Evolutionary conservation across 2,797 vertebrate genomes (phyloP), one percentile per base, ranked within the genome.

Genomic region (Zenarchopterus dispar): DNA sequence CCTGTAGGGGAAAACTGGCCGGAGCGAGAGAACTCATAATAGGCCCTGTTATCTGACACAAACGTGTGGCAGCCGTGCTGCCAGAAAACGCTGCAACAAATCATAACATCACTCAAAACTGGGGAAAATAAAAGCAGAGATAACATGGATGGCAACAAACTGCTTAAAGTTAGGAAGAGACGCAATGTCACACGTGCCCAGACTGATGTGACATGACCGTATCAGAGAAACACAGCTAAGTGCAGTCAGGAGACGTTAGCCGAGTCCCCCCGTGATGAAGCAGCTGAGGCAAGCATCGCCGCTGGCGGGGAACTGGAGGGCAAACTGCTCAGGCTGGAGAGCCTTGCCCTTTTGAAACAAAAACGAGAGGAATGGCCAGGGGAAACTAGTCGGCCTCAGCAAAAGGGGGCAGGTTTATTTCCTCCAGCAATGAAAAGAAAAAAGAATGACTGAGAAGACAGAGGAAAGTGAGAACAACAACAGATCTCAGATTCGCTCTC

Each of bases 181-280:
- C 92, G 93, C 95, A 93, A 95, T 95, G 96, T 97, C 96, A 94
- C 93, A 94, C 92, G 94, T 87, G 91, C 91, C 92, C 89, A 44
- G 85, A 90, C 93, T 97, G 96, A 98, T 97, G 94, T 94, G 96
- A 96, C 95, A 93, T 95, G 96, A 96, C 94, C 94, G 86, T 92
- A 93, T 95, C 92, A 94, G 94, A 95, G 94, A 95, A 95, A 96
- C 93, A 95, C 95, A 96, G 96, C 95, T 96, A 96, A 96, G 94
- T 92, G 94, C 95, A 97, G 96, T 97, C 97, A 97, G 94, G 94
- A 94, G 94, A 95, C 90, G 95, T 98, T 97, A 98, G 95, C 84
- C 85, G 85, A 69, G 91, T 90, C 91, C 90, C 93, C 93, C 90
- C 87, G 91, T 97, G 96, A 98, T 87, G 95, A 91, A 95, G 91